phyloP scores from a whole-genome alignment of 2,113 vertebrate genomes.

The Istiophorus platypterus region DNA sequence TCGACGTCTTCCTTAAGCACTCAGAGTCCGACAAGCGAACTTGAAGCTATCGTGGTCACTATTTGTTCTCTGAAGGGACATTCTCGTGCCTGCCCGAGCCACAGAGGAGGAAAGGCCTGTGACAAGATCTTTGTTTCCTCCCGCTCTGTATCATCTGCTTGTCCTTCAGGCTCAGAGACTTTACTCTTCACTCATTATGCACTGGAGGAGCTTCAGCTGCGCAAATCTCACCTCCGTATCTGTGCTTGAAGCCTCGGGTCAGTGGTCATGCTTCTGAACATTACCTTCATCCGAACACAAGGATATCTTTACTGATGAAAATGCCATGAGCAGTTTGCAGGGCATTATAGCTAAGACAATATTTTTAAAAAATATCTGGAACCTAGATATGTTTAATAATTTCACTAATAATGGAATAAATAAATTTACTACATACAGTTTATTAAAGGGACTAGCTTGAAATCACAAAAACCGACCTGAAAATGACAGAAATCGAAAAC shows the following conservation, averaged over 20 bases:
- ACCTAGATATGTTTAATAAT: background rate
- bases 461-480: too few relatives aligned
- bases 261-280: slow-evolving; percentile 30
- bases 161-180: slow-evolving; percentile 19
- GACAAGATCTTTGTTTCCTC: slow-evolving; percentile 1
- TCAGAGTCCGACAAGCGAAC: background rate
- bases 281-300: slow-evolving; percentile 16
- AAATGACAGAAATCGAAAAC: too few relatives aligned
- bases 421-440: background rate
- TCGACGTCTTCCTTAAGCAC: background rate
- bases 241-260: slow-evolving; percentile 20
- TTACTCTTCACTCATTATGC: slow-evolving; percentile 19
- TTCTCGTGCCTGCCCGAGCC: background rate
- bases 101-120: slow-evolving; percentile 1
- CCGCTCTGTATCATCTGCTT: slow-evolving; percentile 21
- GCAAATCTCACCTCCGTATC: slow-evolving; percentile 20
- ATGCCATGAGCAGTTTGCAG: slow-evolving; percentile 17
- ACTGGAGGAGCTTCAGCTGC: slow-evolving; percentile 21
- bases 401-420: background rate
- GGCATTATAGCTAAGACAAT: background rate
- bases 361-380: background rate
- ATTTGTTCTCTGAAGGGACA: background rate
- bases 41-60: background rate
- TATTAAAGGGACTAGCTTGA: too few relatives aligned
- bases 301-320: slow-evolving; percentile 15